These are phyloP conservation scores for Sebastes cheni DNA, from an alignment of 2,797 vertebrate genomes.

Conservation along the genomic window DNA sequence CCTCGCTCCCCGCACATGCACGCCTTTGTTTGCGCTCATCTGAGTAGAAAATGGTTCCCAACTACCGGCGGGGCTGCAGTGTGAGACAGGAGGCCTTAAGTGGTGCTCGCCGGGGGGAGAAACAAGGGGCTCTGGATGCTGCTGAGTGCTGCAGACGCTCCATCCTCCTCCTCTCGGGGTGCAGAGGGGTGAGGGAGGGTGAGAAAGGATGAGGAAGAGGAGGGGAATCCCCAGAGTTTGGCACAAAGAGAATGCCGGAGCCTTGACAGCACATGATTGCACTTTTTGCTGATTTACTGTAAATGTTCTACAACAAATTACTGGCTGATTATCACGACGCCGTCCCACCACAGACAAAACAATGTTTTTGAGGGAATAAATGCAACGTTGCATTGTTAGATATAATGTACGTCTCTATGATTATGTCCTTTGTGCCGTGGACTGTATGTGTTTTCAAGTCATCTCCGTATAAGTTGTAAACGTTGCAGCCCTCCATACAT, in stretches of 20 bases:
- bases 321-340: not conserved
- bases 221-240: constrained; percentile 34
- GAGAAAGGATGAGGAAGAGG: constrained; percentile 20
- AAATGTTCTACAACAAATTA: not conserved
- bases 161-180: constrained; percentile 23
- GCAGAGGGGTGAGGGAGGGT: constrained; percentile 2
- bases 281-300: not conserved
- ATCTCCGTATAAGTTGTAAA: not conserved
- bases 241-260: constrained; percentile 22
- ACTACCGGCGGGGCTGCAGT: constrained; percentile 48
- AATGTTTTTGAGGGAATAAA: not conserved
- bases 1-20: constrained; percentile 61
- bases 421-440: not conserved
- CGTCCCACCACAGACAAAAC: not conserved
- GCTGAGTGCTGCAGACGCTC: constrained; percentile 12
- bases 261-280: not conserved
- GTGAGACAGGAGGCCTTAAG: constrained; percentile 69
- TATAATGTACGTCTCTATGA: not conserved
- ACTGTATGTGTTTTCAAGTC: not conserved
- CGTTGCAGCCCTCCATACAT: not conserved
- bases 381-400: not conserved
- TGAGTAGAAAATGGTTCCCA: constrained; percentile 77
- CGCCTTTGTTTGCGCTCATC: constrained; percentile 80
- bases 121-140: constrained; percentile 15
- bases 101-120: constrained; percentile 39